These are phyloP conservation scores for Shinisaurus crocodilurus DNA, from an alignment of 2,113 vertebrate species.

Conservation along the genomic window DNA sequence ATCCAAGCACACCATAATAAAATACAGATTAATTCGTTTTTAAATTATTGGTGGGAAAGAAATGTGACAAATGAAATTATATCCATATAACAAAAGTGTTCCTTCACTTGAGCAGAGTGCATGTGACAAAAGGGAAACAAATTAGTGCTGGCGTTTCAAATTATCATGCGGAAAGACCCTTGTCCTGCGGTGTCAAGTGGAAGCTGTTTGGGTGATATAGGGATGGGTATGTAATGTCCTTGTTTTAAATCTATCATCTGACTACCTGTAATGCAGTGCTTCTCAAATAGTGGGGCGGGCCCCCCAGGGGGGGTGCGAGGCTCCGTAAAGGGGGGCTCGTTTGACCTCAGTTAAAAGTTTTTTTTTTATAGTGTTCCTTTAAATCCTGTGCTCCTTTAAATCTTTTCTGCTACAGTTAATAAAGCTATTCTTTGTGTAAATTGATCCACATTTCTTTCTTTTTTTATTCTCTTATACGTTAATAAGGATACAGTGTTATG, in stretches of 20 bases:
- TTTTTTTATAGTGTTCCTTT: no score
- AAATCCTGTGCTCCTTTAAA: no score
- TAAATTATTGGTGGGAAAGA: background rate
- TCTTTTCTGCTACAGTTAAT: no score
- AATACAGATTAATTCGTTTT: background rate
- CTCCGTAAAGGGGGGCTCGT: no score
- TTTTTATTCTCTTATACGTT: no score
- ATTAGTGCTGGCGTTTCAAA: background rate
- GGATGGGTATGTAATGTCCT: background rate
- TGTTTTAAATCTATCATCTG: background rate
- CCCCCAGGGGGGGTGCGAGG: no score
- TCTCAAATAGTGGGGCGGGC: no score
- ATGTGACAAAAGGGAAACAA: background rate
- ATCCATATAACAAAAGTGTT: background rate
- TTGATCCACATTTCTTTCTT: no score
- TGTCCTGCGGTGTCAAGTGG: background rate
- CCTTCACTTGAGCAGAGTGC: background rate
- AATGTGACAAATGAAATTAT: background rate
- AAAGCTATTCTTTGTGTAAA: no score
- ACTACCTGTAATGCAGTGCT: no score
- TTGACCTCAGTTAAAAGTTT: no score
- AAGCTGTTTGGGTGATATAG: background rate
- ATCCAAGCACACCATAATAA: background rate
- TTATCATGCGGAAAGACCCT: background rate
- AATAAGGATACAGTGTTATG: no score